Percentiles rank a stretch among this genome's conserved stretches.
Conservation (phyloP, 1,140 invertebrate genomes). For the Penaeus indicus region DNA sequence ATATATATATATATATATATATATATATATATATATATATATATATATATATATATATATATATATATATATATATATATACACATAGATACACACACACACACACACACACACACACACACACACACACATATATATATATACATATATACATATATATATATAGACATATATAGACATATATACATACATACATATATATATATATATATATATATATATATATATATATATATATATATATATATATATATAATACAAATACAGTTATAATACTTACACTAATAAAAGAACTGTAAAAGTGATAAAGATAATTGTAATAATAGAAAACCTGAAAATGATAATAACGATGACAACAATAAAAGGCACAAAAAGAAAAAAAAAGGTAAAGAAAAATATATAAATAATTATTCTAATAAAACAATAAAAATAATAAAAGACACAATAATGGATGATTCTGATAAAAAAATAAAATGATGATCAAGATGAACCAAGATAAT, state of each 20-base stretch:
- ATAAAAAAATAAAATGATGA: conserved; percentile 31
- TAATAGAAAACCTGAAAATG: background rate
- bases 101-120: background rate
- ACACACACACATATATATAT: background rate
- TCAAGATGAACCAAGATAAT: background rate
- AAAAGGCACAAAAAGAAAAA: background rate
- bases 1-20: background rate
- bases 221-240: too few species aligned
- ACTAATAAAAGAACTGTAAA: too few species aligned
- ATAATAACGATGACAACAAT: background rate
- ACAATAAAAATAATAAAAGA: background rate
- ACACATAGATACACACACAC: background rate
- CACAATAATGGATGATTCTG: conserved; percentile 3
- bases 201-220: background rate
- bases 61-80: background rate
- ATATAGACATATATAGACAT: background rate
- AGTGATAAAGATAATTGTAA: background rate
- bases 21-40: background rate
- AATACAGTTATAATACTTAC: too few species aligned
- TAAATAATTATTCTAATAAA: background rate
- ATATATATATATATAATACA: too few species aligned
- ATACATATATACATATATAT: background rate
- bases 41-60: background rate
- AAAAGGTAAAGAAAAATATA: background rate
- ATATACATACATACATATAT: background rate